A percentile compares a stretch with the other conserved stretches of the same genome.
Evolutionary conservation across 2,797 vertebrate genomes (phyloP).

Genomic region (Sternotherus odoratus): DNA sequence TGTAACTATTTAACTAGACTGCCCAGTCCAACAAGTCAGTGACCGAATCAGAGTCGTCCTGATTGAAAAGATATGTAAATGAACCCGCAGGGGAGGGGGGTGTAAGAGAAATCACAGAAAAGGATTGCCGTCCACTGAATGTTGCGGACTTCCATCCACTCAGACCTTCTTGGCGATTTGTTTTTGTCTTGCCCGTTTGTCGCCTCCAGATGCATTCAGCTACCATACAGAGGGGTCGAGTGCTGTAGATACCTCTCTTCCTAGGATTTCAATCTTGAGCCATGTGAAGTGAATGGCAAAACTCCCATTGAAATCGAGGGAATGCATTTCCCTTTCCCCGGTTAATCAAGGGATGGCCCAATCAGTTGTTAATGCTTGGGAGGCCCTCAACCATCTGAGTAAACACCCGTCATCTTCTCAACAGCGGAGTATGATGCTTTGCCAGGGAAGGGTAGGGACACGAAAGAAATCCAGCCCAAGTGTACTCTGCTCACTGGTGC

Average conservation of each 20-base stretch:
- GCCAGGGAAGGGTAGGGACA: too few relatives aligned
- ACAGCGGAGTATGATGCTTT: not conserved
- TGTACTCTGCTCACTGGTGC: not conserved
- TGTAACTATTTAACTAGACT: not conserved
- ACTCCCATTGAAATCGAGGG: not conserved
- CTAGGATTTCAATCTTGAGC: not conserved
- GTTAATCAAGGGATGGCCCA: not conserved
- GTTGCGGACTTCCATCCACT: not conserved
- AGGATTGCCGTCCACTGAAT: not conserved
- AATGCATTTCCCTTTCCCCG: not conserved
- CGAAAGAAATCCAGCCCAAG: not conserved
- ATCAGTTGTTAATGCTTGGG: not conserved
- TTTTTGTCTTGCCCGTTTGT: not conserved
- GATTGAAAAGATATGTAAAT: fast-evolving
- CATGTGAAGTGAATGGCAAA: not conserved
- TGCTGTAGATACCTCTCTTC: not conserved
- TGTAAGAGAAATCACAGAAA: not conserved
- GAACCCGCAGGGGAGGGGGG: not conserved
- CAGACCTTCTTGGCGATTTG: fast-evolving
- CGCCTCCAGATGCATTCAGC: not conserved
- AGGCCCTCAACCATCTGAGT: not conserved
- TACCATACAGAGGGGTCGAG: not conserved
- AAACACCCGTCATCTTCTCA: not conserved
- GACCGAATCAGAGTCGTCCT: not conserved
- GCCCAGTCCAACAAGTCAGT: not conserved